Evolutionary conservation across 2,113 vertebrate species (phyloP), one percentile per base, ranked within the genome.

Genomic region (Ameiurus melas): DNA sequence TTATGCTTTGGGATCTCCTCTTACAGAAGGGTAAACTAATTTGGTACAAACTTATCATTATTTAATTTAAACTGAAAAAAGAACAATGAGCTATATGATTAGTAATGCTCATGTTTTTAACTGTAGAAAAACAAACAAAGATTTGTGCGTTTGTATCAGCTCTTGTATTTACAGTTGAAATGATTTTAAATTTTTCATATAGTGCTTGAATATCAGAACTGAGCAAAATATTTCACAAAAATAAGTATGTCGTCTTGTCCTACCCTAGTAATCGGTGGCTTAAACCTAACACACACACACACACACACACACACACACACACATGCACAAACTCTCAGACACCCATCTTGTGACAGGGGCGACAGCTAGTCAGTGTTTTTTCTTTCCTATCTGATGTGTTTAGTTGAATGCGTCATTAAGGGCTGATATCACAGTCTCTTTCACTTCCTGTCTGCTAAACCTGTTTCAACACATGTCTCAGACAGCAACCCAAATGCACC

Each of bases 391-490:
- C 71, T 89, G 83, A 91, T 91, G 88, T 86, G 86, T 89, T 86
- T 75, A 86, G 85, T 81, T 80, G 64, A 88, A 89, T 91, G 90
- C 86, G 86, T 91, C 90, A 91, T 81, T 86, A 89, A 58, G 33
- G 78, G 86, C 87, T 90, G 90, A 88, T 87, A 88, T 87, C 87
- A 90, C 86, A 30, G 87, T 87, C 85, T 90, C 80, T 87, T 90
- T 68, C 64, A 89, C 91, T 91, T 91, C 90, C 90, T 91, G 88
- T 58, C 89, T 91, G 81, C 73, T 89, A 79, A 90, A 87, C 80
- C 64, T 47, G 85, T 83, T 86, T 83, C 51, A 78, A 86, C 85
- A 87, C 84, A 86, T 81, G 81, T 77, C 90, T 86, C 68, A 90
- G 73, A 88, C 85, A 64, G 39, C 77, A 75, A 25, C 33, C 83